Evolutionary conservation across 2,113 vertebrate species (phyloP).

Genomic region (Trochalopteron elliotii): DNA sequence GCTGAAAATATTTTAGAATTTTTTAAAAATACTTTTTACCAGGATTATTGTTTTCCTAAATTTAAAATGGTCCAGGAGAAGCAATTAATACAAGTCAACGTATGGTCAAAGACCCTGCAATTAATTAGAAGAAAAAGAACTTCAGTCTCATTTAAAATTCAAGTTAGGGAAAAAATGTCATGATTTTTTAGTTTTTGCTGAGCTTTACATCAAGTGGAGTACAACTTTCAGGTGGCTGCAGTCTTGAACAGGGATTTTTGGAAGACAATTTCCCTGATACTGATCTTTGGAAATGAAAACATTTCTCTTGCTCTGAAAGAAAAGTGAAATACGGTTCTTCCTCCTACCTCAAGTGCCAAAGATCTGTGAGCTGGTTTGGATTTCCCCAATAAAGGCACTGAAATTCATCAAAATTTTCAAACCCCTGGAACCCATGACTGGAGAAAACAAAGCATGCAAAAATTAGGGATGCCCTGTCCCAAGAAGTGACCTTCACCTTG

Average conservation of each 20-base stretch:
- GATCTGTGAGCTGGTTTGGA: background rate
- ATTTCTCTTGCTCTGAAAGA: background rate
- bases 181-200: background rate
- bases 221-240: background rate
- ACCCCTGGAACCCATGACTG: background rate
- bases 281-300: conserved; percentile 29
- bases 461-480: background rate
- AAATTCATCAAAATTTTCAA: background rate
- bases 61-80: background rate
- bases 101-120: background rate
- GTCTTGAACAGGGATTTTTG: background rate
- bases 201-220: background rate
- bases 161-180: background rate
- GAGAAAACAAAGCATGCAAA: background rate
- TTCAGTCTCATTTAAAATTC: background rate
- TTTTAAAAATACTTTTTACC: accelerated
- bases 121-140: background rate
- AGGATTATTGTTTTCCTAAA: background rate
- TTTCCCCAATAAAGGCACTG: background rate
- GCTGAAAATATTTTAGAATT: background rate
- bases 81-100: background rate
- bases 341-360: background rate
- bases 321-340: background rate
- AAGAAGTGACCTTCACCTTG: background rate
- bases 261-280: background rate